Conservation (phyloP, 1,140 invertebrate genomes). For the Galendromus occidentalis region DNA sequence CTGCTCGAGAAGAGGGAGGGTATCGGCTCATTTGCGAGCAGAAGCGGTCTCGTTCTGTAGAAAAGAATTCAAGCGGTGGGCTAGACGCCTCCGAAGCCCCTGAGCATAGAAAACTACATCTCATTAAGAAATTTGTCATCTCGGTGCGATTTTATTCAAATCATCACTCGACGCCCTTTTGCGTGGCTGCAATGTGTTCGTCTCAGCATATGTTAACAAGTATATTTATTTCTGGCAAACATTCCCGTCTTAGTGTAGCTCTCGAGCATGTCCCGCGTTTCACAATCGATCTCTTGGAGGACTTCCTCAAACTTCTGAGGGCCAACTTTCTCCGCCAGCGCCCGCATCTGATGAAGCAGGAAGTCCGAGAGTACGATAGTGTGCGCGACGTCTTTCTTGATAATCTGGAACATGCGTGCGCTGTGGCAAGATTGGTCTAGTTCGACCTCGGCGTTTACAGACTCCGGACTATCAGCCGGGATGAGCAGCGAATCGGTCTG, state of each 20-base stretch:
- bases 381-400: neutral
- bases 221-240: neutral
- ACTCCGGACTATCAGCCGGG: neutral
- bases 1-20: no score
- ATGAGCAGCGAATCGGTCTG: neutral
- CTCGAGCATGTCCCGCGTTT: slow-evolving; percentile 3
- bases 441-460: neutral
- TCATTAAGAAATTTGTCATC: no score
- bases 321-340: neutral
- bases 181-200: no score
- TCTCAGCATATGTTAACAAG: no score
- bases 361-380: neutral
- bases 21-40: no score
- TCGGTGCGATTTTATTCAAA: no score
- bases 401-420: slow-evolving; percentile 2
- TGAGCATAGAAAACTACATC: no score
- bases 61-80: no score
- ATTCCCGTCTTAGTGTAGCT: neutral
- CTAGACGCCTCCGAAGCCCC: no score
- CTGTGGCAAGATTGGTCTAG: neutral
- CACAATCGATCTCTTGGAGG: slow-evolving; percentile 4
- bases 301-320: neutral
- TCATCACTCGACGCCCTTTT: no score
- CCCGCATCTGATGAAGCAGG: neutral
- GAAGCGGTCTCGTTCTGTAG: no score